A percentile compares a stretch with the other conserved stretches of the same genome.
These are phyloP conservation scores for Sitta carolinensis DNA, from an alignment of 2,797 vertebrate species.

Conservation along the genomic window DNA sequence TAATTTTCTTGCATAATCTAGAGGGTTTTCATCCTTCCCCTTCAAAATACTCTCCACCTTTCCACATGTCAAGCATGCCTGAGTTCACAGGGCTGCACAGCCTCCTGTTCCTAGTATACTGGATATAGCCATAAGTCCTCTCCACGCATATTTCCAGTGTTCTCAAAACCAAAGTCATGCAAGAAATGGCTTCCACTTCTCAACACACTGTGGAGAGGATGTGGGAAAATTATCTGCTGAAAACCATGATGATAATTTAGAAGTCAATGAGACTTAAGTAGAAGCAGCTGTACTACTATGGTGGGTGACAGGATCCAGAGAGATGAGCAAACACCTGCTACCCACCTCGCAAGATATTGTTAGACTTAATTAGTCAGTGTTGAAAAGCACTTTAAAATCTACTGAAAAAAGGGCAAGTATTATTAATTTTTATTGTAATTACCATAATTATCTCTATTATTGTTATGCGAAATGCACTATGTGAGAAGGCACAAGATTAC, in stretches of 20 bases:
- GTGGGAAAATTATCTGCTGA: not conserved
- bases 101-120: fast-evolving
- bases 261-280: conserved; percentile 53
- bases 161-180: not conserved
- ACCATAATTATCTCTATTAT: conserved; percentile 45
- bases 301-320: conserved; percentile 28
- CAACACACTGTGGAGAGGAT: not conserved
- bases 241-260: conserved; percentile 28
- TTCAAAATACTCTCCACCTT: not conserved
- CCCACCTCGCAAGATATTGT: conserved; percentile 20
- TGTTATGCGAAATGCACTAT: conserved; percentile 10
- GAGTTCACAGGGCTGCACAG: not conserved
- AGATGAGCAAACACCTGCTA: conserved; percentile 59
- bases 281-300: conserved; percentile 43
- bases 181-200: not conserved
- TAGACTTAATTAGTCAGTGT: conserved; percentile 41
- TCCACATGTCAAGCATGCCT: fast-evolving
- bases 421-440: conserved; percentile 63
- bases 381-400: conserved; percentile 55
- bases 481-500: conserved; percentile 23
- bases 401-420: conserved; percentile 44
- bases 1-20: not conserved
- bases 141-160: not conserved
- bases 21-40: not conserved
- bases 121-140: not conserved